Conservation (phyloP, 1,140 invertebrate genomes). For the Watersipora subatra region DNA sequence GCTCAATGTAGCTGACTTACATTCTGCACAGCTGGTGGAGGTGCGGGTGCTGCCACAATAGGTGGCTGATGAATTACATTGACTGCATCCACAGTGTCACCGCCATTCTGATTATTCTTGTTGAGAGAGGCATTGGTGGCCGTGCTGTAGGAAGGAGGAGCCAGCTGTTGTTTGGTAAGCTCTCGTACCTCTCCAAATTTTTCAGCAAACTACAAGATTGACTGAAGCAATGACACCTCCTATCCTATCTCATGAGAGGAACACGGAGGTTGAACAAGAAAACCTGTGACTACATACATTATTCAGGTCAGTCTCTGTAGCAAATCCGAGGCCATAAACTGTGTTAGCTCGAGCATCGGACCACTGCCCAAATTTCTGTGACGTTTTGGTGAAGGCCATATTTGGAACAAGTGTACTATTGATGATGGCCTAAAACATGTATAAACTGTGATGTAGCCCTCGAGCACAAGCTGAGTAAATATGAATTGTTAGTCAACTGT, state of each 20-base stretch:
- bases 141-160: background rate
- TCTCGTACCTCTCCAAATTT: conserved; percentile 98
- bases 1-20: too few species aligned
- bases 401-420: conserved; percentile 94
- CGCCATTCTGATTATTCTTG: too few species aligned
- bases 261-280: too few species aligned
- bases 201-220: conserved; percentile 71
- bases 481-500: background rate
- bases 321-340: conserved; percentile 91
- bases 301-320: conserved; percentile 80
- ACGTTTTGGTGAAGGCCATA: conserved; percentile 97
- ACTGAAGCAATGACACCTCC: background rate
- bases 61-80: too few species aligned
- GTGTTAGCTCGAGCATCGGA: conserved; percentile 91
- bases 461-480: background rate
- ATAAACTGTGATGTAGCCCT: too few species aligned
- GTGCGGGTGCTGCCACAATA: too few species aligned
- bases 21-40: too few species aligned
- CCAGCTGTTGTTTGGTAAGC: conserved; percentile 44
- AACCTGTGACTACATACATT: conserved; percentile 54
- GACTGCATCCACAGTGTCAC: too few species aligned
- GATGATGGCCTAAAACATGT: conserved; percentile 71
- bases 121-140: too few species aligned
- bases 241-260: too few species aligned
- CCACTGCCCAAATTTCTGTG: conserved; percentile 98